Evolutionary conservation across 2,888 invertebrate species (phyloP).

Genomic region (Erebia ligea): DNA sequence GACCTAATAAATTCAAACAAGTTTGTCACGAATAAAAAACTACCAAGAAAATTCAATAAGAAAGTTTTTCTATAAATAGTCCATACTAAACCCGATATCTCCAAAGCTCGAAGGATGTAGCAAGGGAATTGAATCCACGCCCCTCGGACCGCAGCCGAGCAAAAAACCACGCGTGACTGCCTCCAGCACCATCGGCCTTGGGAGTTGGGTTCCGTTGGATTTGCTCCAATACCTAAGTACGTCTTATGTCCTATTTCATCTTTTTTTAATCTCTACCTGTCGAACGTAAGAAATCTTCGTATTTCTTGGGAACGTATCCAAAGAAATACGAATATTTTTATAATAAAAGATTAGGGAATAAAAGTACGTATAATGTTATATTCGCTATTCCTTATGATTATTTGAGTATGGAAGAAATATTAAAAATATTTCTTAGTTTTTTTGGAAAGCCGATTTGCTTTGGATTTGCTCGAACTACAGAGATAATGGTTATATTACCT

Average conservation of each 20-base stretch:
- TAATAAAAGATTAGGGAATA: no score
- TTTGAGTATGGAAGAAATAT: no score
- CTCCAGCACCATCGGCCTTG: background rate
- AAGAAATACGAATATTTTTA: no score
- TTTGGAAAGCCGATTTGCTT: no score
- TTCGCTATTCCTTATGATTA: no score
- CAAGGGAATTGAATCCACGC: slow-evolving; percentile 7
- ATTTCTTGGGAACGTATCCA: no score
- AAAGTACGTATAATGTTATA: no score
- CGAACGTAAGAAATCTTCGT: no score
- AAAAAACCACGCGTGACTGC: slow-evolving; percentile 4
- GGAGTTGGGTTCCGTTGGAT: slow-evolving; percentile 1
- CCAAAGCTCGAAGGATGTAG: slow-evolving; percentile 13
- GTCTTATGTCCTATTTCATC: background rate
- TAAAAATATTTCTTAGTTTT: no score
- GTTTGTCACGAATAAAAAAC: background rate
- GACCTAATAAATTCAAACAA: background rate
- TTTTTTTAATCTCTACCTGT: background rate
- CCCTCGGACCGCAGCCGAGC: slow-evolving; percentile 11
- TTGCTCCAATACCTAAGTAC: background rate
- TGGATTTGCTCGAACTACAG: no score
- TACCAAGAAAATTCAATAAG: background rate
- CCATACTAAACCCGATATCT: slow-evolving; percentile 9
- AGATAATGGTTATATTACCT: no score
- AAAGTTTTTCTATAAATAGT: slow-evolving; percentile 2